Conservation (phyloP, 2,888 invertebrate genomes). For the Parnassius apollo region DNA sequence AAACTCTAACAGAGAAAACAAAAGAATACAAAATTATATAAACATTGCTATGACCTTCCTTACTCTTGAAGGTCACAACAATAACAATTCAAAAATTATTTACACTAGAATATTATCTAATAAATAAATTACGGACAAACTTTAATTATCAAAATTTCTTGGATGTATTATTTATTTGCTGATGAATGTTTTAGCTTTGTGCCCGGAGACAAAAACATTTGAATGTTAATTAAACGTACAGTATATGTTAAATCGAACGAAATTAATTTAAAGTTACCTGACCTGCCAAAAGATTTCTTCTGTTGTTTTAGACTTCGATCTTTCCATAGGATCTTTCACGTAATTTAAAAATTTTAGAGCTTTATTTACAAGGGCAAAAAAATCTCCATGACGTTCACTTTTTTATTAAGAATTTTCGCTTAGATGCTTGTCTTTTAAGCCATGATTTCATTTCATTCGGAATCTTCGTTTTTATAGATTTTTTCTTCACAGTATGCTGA, state of each 20-base stretch:
- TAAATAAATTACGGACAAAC: conserved; percentile 33
- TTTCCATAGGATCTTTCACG: conserved; percentile 13
- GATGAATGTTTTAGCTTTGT: too few species aligned
- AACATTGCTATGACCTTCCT: conserved; percentile 68
- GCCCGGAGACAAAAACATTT: not conserved
- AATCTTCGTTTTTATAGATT: too few species aligned
- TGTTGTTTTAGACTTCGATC: conserved; percentile 24
- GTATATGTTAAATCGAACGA: not conserved
- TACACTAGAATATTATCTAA: not conserved
- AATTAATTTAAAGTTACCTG: conserved; percentile 22
- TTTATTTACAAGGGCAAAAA: conserved; percentile 43
- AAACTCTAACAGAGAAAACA: conserved; percentile 39
- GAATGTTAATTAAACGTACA: not conserved
- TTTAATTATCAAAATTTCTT: not conserved
- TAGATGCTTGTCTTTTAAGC: too few species aligned
- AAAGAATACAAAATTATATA: conserved; percentile 56
- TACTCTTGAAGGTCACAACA: conserved; percentile 56
- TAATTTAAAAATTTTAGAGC: conserved; percentile 43
- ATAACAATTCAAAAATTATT: conserved; percentile 26
- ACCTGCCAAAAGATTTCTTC: conserved; percentile 2
- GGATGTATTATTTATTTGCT: not conserved
- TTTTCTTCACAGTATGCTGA: too few species aligned
- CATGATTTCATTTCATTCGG: too few species aligned
- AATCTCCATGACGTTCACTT: conserved; percentile 38
- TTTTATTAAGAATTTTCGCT: too few species aligned